A percentile compares a stretch with the other conserved stretches of the same genome.
Evolutionary conservation across 1,140 invertebrate species (phyloP).

Genomic region (Cyrtorhinus lividipennis): DNA sequence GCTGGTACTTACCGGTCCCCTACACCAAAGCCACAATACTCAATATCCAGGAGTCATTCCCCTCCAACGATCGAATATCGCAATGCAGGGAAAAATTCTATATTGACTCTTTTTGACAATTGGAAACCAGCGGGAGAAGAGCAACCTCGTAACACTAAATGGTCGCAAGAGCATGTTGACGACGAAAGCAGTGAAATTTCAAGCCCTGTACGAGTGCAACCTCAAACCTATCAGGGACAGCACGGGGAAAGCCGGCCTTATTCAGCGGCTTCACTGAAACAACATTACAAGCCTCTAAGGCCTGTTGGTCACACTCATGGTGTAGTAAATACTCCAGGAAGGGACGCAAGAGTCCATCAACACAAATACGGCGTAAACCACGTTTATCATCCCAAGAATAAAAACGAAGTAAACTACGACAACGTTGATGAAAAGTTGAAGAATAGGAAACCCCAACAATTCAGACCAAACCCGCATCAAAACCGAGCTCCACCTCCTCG

Average conservation of each 20-base stretch:
- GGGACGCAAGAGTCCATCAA: background rate
- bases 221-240: background rate
- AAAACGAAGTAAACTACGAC: background rate
- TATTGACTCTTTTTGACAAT: constrained; percentile 13
- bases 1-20: background rate
- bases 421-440: background rate
- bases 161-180: background rate
- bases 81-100: constrained; percentile 4
- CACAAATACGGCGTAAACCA: constrained; percentile 6
- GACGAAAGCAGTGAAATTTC: background rate
- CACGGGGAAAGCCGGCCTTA: constrained; percentile 2
- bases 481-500: background rate
- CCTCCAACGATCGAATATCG: background rate
- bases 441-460: background rate
- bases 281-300: background rate
- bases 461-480: background rate
- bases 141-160: background rate
- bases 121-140: constrained; percentile 14
- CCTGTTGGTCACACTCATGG: background rate
- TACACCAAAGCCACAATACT: background rate
- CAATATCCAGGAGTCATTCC: background rate
- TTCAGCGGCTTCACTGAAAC: constrained; percentile 2
- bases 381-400: background rate
- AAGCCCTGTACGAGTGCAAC: background rate
- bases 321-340: background rate